Base-by-base conservation (phyloP, 2,888 invertebrate genomes). In the Heteromurus nitidus region DNA sequence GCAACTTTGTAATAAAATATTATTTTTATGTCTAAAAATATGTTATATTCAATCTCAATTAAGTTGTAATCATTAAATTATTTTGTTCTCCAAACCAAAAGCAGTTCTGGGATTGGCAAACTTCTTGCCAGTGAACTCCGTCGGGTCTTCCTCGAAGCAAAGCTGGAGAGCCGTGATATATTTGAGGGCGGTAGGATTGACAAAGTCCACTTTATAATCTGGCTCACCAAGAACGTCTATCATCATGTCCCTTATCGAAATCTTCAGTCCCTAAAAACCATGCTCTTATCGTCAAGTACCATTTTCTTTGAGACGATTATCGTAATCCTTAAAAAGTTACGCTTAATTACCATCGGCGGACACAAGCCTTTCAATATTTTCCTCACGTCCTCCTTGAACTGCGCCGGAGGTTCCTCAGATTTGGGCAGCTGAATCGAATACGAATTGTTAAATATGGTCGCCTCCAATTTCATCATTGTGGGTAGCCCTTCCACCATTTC, bases 271-370 rank as follows among this genome's bases (percentile, higher is more conserved):
- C 16, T 3, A 20, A 31, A 20, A 3, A 13, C 13, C 31, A 62
- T 5, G 5, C 11, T 31, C 9, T 31, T 9, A 7, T 9, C 9
- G 5, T n/a, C 3, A 26, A 26, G 3, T 20, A 58, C n/a, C n/a
- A 11, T 55, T 42, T 26, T 73, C 53, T 2, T 20, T 9, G 13
- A 50, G 16, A 18, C 64, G 65, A 1, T 31, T 22, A 2, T 30
- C 18, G 3, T 26, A 7, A 75, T 11, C 16, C 26, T 20, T 13
- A 24, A 0, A 18, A 58, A 22, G 20, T 75, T 20, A 28, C 67
- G 3, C 16, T 55, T 30, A 16, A 75, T 58, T 16, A 65, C 75
- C 74, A 74, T 50, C 26, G 65, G 74, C 3, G 74, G 74, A 18
- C 74, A 74, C 20, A 64, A n/a, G 2, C 73, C 72, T 11, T 42